These are phyloP conservation scores for Drosophila ananassae DNA, from an alignment of 1,140 invertebrate species.

Conservation along the genomic window DNA sequence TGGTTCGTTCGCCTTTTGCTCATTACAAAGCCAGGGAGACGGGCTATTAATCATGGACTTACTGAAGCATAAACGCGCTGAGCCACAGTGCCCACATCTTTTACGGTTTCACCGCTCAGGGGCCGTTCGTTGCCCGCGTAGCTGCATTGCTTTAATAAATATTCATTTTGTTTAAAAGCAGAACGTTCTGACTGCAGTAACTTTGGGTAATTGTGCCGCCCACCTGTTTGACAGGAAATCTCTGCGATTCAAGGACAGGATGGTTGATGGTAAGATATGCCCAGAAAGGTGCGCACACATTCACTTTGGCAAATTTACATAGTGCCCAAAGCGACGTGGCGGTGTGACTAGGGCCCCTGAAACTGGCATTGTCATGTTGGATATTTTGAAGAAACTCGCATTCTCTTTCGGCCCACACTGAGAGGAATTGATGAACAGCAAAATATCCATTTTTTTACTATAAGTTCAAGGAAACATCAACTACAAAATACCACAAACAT, in stretches of 20 bases:
- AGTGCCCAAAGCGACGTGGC: conserved; percentile 26
- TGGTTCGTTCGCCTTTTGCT: conserved; percentile 65
- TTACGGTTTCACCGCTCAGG: conserved; percentile 40
- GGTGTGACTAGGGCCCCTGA: conserved; percentile 4
- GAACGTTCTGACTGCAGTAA: conserved; percentile 24
- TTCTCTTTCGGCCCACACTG: background rate
- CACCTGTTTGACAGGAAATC: conserved; percentile 61
- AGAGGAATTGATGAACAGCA: background rate
- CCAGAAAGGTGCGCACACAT: conserved; percentile 14
- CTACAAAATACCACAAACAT: no score
- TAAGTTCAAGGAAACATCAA: no score
- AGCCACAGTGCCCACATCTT: conserved; percentile 63
- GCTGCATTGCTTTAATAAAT: conserved; percentile 67
- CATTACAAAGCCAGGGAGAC: conserved; percentile 67
- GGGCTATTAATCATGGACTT: conserved; percentile 80
- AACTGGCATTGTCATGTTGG: conserved; percentile 49
- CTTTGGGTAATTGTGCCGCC: conserved; percentile 49
- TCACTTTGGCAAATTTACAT: conserved; percentile 65
- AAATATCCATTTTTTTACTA: no score
- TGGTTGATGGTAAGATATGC: conserved; percentile 7
- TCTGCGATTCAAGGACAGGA: conserved; percentile 21
- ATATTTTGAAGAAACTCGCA: conserved; percentile 18
- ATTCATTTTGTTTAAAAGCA: conserved; percentile 64
- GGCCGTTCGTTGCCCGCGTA: conserved; percentile 13
- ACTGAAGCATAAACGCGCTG: conserved; percentile 78